Percentiles rank a stretch among this genome's conserved stretches.
Evolutionary conservation across 1,140 invertebrate species (phyloP).

Genomic region (Drosophila quadrilineata): DNA sequence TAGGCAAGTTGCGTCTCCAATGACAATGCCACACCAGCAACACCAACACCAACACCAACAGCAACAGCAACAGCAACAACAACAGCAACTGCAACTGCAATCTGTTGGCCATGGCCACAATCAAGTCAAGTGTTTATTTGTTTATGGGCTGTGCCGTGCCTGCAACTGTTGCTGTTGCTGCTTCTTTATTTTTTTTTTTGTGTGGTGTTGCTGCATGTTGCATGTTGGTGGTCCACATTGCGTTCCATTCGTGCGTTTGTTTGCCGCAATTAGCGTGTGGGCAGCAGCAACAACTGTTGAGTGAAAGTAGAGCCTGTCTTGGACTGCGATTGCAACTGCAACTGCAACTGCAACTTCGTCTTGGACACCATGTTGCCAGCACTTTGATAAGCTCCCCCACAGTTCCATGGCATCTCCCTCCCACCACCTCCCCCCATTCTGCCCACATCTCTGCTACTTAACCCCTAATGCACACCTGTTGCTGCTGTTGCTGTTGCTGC

Average conservation of each 20-base stretch:
- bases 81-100: conserved; percentile 12
- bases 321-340: neutral
- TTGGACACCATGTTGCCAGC: conserved; percentile 14
- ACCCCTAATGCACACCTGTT: conserved; percentile 54
- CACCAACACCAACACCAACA: neutral
- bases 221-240: conserved; percentile 57
- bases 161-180: no score
- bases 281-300: conserved; percentile 29
- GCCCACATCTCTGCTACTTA: neutral
- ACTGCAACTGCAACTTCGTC: no score
- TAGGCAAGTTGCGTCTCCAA: conserved; percentile 42
- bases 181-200: conserved; percentile 1
- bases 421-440: neutral
- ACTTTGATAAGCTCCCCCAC: conserved; percentile 51
- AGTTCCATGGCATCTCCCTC: conserved; percentile 16
- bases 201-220: conserved; percentile 23
- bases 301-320: conserved; percentile 36
- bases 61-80: neutral
- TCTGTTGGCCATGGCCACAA: conserved; percentile 45
- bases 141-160: conserved; percentile 54
- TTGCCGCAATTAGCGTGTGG: conserved; percentile 55
- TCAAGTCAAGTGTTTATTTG: conserved; percentile 77
- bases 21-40: conserved; percentile 47
- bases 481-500: no score
- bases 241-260: conserved; percentile 48